Evolutionary conservation across 2,888 invertebrate species (phyloP).

Genomic region (Heliconius charithonia): DNA sequence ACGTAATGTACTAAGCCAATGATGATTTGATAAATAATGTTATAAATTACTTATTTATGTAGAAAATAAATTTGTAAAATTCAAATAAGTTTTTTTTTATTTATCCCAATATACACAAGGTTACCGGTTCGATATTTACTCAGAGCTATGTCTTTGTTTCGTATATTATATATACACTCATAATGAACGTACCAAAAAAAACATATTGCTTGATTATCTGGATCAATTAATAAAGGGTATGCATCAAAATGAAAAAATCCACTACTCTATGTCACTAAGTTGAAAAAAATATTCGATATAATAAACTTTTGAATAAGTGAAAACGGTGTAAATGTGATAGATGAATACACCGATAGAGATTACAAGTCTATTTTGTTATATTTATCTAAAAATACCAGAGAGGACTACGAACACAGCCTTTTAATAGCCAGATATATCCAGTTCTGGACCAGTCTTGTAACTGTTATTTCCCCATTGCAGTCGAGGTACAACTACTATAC

Average conservation of each 20-base stretch:
- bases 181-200: too few relatives aligned
- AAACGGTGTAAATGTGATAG: not conserved
- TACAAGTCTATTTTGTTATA: not conserved
- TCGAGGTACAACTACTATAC: slow-evolving; percentile 21
- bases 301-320: not conserved
- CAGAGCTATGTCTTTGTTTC: not conserved
- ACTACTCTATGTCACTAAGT: not conserved
- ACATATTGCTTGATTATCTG: too few relatives aligned
- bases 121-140: not conserved
- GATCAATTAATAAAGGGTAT: too few relatives aligned
- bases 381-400: slow-evolving; percentile 2
- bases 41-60: not conserved
- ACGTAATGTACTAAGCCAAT: not conserved
- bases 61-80: not conserved
- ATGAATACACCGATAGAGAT: not conserved
- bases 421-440: slow-evolving; percentile 38
- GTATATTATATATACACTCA: too few relatives aligned
- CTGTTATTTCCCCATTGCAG: slow-evolving; percentile 39
- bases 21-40: not conserved
- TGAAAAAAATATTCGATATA: not conserved
- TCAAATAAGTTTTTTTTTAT: not conserved
- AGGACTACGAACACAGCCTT: slow-evolving; percentile 5
- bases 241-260: not conserved
- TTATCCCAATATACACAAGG: not conserved
- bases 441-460: slow-evolving; percentile 38